Evolutionary conservation across 2,888 invertebrate species (phyloP).

Genomic region (Tipula vernalis): DNA sequence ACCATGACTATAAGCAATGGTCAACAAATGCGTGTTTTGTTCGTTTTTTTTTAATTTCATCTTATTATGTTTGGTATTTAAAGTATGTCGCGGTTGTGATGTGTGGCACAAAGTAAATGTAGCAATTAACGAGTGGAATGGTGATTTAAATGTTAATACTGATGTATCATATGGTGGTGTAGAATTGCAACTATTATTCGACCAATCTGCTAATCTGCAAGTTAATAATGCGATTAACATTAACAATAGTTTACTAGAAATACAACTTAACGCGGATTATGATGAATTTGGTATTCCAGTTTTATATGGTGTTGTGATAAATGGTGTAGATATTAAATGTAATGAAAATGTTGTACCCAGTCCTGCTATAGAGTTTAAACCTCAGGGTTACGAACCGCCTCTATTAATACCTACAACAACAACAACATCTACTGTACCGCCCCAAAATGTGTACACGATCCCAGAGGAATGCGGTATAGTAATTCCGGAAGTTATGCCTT

Average conservation of each 20-base stretch:
- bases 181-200: neutral
- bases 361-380: too few species aligned
- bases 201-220: neutral
- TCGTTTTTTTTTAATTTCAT: neutral
- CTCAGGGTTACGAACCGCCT: too few species aligned
- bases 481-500: too few species aligned
- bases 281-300: neutral
- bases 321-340: neutral
- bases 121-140: neutral
- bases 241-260: neutral
- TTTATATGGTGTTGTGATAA: neutral
- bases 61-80: neutral
- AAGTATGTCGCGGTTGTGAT: neutral
- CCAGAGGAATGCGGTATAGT: too few species aligned
- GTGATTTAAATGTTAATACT: neutral
- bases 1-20: too few species aligned
- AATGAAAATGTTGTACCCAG: neutral
- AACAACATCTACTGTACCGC: neutral
- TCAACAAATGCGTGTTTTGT: neutral
- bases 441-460: neutral
- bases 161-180: neutral
- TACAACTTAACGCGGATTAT: neutral
- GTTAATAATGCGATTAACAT: neutral
- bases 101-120: neutral
- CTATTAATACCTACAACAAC: neutral